phyloP scores from a whole-genome alignment of 2,888 invertebrate species.

The Theristus sp. region DNA sequence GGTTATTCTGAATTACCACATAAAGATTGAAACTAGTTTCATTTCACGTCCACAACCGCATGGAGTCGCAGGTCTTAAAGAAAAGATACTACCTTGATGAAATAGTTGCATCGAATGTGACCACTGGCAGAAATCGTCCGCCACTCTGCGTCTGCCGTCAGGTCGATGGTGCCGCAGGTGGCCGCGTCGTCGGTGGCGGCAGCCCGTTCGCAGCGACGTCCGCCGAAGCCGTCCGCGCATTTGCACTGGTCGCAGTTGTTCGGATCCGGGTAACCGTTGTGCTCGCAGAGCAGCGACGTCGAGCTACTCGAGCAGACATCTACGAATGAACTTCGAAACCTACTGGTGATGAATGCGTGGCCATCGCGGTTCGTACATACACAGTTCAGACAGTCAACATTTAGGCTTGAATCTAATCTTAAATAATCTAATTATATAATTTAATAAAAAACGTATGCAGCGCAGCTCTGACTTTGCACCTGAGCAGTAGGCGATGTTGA shows the following conservation, averaged over 20 bases:
- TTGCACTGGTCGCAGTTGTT: not conserved
- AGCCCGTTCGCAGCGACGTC: not conserved
- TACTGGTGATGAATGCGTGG: no score
- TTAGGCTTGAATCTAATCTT: no score
- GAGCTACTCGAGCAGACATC: no score
- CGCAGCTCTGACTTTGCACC: not conserved
- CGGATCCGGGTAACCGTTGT: not conserved
- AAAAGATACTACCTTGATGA: not conserved
- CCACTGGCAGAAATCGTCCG: not conserved
- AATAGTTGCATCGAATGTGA: not conserved
- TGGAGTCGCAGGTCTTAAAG: no score
- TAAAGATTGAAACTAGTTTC: no score
- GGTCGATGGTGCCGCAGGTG: not conserved
- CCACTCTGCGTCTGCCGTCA: not conserved
- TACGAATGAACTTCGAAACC: no score
- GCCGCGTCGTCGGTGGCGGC: not conserved
- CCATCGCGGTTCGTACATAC: no score
- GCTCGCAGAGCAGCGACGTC: not conserved
- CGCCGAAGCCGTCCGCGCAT: not conserved
- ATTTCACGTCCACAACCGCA: no score
- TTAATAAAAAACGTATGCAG: no score
- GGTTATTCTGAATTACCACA: no score
- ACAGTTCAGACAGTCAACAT: no score
- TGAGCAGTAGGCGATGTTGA: constrained; percentile 4
- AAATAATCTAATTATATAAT: no score